Evolutionary conservation across 2,797 vertebrate genomes (phyloP).

Genomic region (Tympanoctomys barrerae): DNA sequence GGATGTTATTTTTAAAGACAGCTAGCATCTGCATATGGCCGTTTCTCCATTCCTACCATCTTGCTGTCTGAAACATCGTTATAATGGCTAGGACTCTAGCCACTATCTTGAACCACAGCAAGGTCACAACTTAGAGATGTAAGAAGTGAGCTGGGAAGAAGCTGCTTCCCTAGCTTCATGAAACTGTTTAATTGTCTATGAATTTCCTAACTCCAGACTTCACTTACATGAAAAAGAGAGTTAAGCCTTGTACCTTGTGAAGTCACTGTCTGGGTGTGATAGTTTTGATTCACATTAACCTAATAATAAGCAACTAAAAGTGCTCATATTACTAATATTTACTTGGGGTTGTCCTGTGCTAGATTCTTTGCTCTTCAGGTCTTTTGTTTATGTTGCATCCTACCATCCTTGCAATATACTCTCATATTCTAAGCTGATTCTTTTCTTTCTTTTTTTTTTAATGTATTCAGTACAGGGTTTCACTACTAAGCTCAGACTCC

Average conservation of each 20-base stretch:
- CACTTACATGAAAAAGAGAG: constrained; percentile 8
- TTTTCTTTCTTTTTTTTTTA: neutral
- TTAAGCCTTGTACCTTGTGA: neutral
- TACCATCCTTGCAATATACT: neutral
- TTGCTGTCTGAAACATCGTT: neutral
- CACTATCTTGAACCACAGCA: neutral
- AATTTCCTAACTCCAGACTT: neutral
- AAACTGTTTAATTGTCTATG: neutral
- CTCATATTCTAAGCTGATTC: neutral
- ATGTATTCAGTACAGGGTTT: too few relatives aligned
- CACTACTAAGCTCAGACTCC: too few relatives aligned
- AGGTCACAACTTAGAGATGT: neutral
- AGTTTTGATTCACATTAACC: constrained; percentile 27
- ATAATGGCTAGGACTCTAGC: neutral
- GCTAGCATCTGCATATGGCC: neutral
- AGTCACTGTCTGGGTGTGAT: neutral
- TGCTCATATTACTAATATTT: neutral
- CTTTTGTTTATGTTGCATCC: neutral
- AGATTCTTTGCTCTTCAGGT: neutral
- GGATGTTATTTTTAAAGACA: neutral
- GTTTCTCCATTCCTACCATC: neutral
- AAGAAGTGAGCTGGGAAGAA: neutral
- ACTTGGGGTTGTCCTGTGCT: neutral
- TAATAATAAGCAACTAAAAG: neutral
- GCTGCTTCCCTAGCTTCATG: neutral